Base-by-base conservation (phyloP, 2,113 vertebrate genomes). In the Larimichthys crocea region DNA sequence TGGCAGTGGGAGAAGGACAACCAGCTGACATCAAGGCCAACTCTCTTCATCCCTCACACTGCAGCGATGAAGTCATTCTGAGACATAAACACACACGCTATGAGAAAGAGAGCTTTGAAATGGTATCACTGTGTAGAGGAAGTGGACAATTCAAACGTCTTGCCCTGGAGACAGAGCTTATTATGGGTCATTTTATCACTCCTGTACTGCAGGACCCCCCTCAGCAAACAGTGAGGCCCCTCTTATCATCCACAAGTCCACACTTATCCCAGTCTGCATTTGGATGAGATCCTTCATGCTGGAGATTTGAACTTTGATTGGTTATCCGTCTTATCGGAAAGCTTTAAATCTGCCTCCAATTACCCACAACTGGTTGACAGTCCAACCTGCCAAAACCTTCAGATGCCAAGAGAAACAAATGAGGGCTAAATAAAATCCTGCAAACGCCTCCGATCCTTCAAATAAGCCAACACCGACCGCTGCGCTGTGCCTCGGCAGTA, bases 1-100 rank as follows among this genome's bases (percentile, higher is more conserved):
- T 56, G 68, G 70, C 81, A 80, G 86, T 15, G 6, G 44, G 76
- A 69, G 73, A 69, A 72, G 61, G 44, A 88, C 82, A 68, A 88
- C 74, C 79, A 82, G 78, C 84, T 86, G 83, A 74, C 68, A 87
- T 74, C 80, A 67, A 85, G 91, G 84, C 74, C 49, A 61, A 42
- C 61, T 69, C 19, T 72, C 59, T 85, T 84, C 29, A 71, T 80
- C 68, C 66, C 5, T 74, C 79, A 75, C 55, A 44, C 62, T 70
- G 56, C 69, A 72, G 79, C 67, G 63, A 79, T 81, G 73, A 73
- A 76, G 81, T 86, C 76, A 76, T 65, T 65, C 78, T 6, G 63
- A 80, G 50, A 46, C 78, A 80, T 6, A 79, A 44, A 71, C 24
- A 78, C 50, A 35, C 35, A 35, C 35, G 1, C 49, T 62, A 16